These are phyloP conservation scores for Sebastes iracundus DNA, from an alignment of 2,797 vertebrate genomes.

Conservation along the genomic window DNA sequence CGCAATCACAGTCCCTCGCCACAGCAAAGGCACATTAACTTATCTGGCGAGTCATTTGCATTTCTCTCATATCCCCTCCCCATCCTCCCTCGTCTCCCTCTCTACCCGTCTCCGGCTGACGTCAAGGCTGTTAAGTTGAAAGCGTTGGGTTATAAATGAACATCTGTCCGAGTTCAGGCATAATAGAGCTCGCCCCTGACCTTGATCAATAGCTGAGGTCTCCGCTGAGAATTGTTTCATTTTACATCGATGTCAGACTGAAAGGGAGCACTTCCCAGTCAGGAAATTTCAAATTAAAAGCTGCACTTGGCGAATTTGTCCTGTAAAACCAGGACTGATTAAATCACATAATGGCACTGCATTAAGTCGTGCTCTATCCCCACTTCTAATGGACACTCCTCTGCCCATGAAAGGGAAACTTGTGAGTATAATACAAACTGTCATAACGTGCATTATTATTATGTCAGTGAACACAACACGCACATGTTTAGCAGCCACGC, in stretches of 20 bases:
- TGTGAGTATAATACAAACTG: neutral
- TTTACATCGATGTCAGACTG: slow-evolving; percentile 20
- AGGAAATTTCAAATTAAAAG: slow-evolving; percentile 30
- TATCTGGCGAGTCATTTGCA: slow-evolving; percentile 74
- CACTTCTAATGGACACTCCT: neutral
- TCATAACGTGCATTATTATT: no score
- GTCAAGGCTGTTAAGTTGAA: slow-evolving; percentile 52
- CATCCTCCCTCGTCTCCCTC: neutral
- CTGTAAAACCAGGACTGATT: slow-evolving; percentile 18
- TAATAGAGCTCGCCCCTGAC: slow-evolving; percentile 60
- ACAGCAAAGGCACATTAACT: slow-evolving; percentile 69
- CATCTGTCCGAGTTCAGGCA: slow-evolving; percentile 60
- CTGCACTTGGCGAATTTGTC: slow-evolving; percentile 2
- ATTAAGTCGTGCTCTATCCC: neutral
- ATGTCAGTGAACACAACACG: neutral
- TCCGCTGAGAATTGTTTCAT: slow-evolving; percentile 54
- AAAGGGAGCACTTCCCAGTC: slow-evolving; percentile 13
- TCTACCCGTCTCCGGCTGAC: slow-evolving; percentile 24
- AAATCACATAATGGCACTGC: slow-evolving; percentile 18
- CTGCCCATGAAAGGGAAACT: neutral
- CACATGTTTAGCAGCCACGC: neutral
- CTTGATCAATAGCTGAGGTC: slow-evolving; percentile 66
- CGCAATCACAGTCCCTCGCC: slow-evolving; percentile 61
- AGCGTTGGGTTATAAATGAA: slow-evolving; percentile 56
- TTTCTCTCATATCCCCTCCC: slow-evolving; percentile 50